These are phyloP conservation scores for Macrophya annulata DNA, from an alignment of 2,888 invertebrate species.

Conservation along the genomic window DNA sequence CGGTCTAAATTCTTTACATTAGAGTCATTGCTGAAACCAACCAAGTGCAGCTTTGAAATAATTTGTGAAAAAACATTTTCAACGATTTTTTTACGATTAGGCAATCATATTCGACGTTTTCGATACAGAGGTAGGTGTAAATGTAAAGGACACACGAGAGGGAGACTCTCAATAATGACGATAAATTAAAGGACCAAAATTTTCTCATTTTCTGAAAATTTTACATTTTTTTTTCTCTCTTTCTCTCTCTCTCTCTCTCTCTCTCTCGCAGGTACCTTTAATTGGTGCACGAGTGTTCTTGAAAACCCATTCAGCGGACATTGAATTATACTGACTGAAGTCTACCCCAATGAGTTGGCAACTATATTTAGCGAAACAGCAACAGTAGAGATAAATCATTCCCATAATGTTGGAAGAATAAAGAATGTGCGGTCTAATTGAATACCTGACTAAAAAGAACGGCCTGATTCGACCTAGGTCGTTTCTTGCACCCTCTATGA, in stretches of 20 bases:
- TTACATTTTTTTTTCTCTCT: background rate
- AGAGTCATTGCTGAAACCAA: slow-evolving; percentile 19
- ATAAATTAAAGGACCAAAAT: background rate
- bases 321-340: slow-evolving; percentile 24
- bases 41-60: slow-evolving; percentile 12
- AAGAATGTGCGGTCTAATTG: slow-evolving; percentile 6
- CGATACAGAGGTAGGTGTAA: background rate
- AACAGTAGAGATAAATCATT: slow-evolving; percentile 27
- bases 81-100: background rate
- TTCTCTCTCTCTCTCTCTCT: background rate
- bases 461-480: slow-evolving; percentile 83
- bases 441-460: slow-evolving; percentile 79
- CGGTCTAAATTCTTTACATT: background rate
- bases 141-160: background rate
- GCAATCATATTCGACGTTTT: background rate
- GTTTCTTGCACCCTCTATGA: background rate
- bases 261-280: slow-evolving; percentile 1
- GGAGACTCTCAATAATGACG: background rate
- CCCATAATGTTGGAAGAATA: background rate
- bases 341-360: slow-evolving; percentile 6
- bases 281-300: background rate
- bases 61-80: background rate
- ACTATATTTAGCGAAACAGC: background rate
- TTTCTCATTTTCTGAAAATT: background rate
- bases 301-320: slow-evolving; percentile 39